Percentiles rank a stretch among this genome's conserved stretches.
Evolutionary conservation across 2,113 vertebrate genomes (phyloP).

Genomic region (Paracanthobrama guichenoti): DNA sequence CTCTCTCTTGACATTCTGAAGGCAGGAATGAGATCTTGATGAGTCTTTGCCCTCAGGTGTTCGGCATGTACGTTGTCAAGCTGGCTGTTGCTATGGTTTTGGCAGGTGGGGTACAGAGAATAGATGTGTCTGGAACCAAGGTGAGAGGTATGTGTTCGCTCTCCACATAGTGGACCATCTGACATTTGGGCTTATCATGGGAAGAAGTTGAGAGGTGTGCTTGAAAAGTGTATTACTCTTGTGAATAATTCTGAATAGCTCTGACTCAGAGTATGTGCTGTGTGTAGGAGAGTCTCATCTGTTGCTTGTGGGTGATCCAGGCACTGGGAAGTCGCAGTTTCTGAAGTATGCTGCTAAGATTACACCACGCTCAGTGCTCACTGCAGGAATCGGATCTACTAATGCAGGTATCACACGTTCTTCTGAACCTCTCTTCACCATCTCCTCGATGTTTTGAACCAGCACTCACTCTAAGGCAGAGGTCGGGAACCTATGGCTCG

Average conservation of each 20-base stretch:
- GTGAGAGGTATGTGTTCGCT: conserved; percentile 80
- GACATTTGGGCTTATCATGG: background rate
- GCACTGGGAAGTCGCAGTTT: conserved; percentile 97
- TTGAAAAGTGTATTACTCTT: background rate
- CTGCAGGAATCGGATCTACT: conserved; percentile 94
- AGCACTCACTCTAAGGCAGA: background rate
- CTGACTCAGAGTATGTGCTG: conserved; percentile 24
- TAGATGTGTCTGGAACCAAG: conserved; percentile 88
- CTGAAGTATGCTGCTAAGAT: conserved; percentile 97
- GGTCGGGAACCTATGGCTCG: too few relatives aligned
- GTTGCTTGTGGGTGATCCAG: conserved; percentile 93
- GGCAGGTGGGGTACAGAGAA: conserved; percentile 92
- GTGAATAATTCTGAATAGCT: background rate
- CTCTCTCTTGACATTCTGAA: conserved; percentile 60
- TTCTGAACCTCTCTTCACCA: conserved; percentile 12
- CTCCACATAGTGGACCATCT: background rate
- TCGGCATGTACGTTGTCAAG: conserved; percentile 94
- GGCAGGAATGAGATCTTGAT: conserved; percentile 92
- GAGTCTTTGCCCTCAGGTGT: conserved; percentile 94
- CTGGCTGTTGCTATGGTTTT: conserved; percentile 92
- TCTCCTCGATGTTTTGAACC: background rate
- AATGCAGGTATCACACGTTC: conserved; percentile 82
- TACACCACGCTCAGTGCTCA: conserved; percentile 90
- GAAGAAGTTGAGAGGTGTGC: background rate
- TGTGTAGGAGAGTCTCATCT: conserved; percentile 91